phyloP scores from a whole-genome alignment of 2,888 invertebrate species.

The Gryllus longicercus region DNA sequence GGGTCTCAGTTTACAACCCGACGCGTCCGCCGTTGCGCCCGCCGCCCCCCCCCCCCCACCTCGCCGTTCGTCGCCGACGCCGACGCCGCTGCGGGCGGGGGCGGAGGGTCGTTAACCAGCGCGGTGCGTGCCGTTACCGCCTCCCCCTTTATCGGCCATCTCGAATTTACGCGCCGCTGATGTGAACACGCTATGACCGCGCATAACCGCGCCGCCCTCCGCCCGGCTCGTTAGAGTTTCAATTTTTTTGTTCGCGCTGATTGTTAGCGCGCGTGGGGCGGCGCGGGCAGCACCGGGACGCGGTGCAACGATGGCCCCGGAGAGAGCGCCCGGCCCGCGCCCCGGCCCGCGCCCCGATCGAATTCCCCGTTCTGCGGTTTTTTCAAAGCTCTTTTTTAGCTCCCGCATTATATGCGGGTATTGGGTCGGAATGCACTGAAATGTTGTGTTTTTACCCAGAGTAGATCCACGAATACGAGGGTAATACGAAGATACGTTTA shows the following conservation, averaged over 20 bases:
- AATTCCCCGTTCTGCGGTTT: background rate
- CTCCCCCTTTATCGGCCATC: slow-evolving; percentile 1
- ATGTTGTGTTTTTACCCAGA: no score
- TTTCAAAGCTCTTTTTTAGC: no score
- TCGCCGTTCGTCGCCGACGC: background rate
- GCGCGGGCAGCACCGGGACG: background rate
- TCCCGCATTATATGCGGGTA: no score
- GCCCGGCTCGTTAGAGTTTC: background rate
- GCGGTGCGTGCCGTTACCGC: background rate
- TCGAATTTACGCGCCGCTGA: slow-evolving; percentile 17
- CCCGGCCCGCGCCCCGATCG: background rate
- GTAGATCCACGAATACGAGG: no score
- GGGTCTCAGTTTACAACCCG: slow-evolving; percentile 9
- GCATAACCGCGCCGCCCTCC: background rate
- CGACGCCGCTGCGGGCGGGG: background rate
- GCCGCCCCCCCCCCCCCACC: background rate
- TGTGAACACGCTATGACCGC: slow-evolving; percentile 17
- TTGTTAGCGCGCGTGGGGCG: background rate
- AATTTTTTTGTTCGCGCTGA: slow-evolving; percentile 2
- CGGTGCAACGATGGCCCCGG: background rate
- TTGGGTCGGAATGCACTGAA: no score
- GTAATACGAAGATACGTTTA: no score
- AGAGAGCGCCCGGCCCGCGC: background rate
- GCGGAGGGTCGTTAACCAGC: background rate
- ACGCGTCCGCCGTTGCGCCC: background rate